phyloP scores from a whole-genome alignment of 1,140 invertebrate genomes.

The Leptonema lineaticorne region DNA sequence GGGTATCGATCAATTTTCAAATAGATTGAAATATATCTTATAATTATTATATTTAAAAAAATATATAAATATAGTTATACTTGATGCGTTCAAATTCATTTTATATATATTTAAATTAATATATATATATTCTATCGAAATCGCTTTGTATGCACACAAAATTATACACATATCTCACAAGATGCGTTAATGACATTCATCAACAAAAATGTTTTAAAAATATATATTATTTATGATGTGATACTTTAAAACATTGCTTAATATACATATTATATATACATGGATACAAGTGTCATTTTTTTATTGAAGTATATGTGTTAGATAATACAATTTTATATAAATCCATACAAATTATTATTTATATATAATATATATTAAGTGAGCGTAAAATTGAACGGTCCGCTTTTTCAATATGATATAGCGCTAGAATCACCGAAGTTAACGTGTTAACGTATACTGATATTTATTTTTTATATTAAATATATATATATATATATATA shows the following conservation, averaged over 20 bases:
- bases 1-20: neutral
- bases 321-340: neutral
- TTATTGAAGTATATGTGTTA: constrained; percentile 26
- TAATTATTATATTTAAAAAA: neutral
- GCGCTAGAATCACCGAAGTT: no score
- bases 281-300: constrained; percentile 13
- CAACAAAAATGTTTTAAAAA: constrained; percentile 22
- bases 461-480: no score
- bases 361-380: neutral
- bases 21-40: neutral
- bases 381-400: neutral
- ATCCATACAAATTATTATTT: neutral
- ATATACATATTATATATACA: constrained; percentile 5
- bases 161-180: constrained; percentile 21
- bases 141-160: constrained; percentile 26
- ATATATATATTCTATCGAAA: neutral
- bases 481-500: no score
- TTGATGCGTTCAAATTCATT: neutral
- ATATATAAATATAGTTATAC: neutral
- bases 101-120: constrained; percentile 10
- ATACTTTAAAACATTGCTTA: neutral
- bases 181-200: constrained; percentile 42
- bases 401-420: neutral
- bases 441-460: no score
- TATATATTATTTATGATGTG: no score